phyloP scores from a whole-genome alignment of 1,140 invertebrate genomes.

The Hylaeus volcanicus region DNA sequence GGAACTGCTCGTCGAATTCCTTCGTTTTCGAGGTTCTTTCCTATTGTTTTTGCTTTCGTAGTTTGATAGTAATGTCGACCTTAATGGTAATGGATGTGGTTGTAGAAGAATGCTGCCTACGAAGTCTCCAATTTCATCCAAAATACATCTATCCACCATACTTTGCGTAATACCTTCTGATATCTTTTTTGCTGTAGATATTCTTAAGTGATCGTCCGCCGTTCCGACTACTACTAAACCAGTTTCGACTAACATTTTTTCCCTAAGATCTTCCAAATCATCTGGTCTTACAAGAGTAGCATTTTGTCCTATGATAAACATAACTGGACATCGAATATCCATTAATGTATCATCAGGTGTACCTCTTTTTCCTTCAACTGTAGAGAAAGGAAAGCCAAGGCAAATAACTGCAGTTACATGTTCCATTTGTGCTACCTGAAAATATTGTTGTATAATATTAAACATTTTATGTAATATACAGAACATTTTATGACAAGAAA shows the following conservation, averaged over 20 bases:
- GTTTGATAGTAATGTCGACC: conserved; percentile 71
- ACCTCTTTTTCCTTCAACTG: conserved; percentile 88
- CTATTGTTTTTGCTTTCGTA: conserved; percentile 65
- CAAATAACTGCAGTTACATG: conserved; percentile 88
- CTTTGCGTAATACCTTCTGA: conserved; percentile 89
- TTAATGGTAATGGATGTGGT: conserved; percentile 82
- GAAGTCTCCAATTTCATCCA: conserved; percentile 85
- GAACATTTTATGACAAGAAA: neutral
- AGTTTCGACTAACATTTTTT: conserved; percentile 88
- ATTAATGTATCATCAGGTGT: conserved; percentile 89
- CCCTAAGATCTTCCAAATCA: conserved; percentile 89
- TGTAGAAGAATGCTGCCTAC: conserved; percentile 82
- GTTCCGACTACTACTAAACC: conserved; percentile 90
- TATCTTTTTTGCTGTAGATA: conserved; percentile 86
- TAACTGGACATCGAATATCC: conserved; percentile 87
- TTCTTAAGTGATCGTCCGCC: conserved; percentile 88
- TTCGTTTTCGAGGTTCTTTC: conserved; percentile 72
- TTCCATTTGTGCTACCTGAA: conserved; percentile 83
- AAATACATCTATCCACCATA: conserved; percentile 90
- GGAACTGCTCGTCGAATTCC: conserved; percentile 81
- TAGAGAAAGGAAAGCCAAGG: conserved; percentile 90
- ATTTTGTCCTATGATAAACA: conserved; percentile 91
- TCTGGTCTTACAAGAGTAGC: conserved; percentile 84
- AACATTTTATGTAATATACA: neutral
- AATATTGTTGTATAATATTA: conserved; percentile 24